Conservation (phyloP, 2,888 invertebrate species). For the Bembecia ichneumoniformis region DNA sequence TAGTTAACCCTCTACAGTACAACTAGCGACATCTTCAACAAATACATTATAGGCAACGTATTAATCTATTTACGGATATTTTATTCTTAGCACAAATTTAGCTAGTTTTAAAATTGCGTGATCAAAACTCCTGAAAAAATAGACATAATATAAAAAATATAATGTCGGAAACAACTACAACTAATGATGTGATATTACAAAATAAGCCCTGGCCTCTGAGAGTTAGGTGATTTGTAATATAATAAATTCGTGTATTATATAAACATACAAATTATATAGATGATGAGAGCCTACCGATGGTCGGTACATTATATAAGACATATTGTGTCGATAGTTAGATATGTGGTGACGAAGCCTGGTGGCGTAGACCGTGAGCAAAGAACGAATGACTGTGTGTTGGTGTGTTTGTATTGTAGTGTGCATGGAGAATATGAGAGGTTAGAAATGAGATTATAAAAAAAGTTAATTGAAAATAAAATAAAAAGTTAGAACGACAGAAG, state of each 20-base stretch:
- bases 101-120: conserved; percentile 55
- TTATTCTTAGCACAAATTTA: conserved; percentile 33
- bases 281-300: conserved; percentile 19
- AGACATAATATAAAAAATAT: conserved; percentile 26
- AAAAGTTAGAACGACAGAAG: conserved; percentile 23
- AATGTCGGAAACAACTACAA: conserved; percentile 42
- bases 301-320: conserved; percentile 13
- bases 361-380: conserved; percentile 26
- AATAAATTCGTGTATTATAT: conserved; percentile 30
- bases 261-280: conserved; percentile 14
- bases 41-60: background rate
- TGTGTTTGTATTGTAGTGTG: conserved; percentile 47
- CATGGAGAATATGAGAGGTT: conserved; percentile 56
- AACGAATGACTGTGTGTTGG: conserved; percentile 39
- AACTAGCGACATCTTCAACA: conserved; percentile 27
- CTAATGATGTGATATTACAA: conserved; percentile 43
- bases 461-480: conserved; percentile 25
- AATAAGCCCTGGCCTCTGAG: conserved; percentile 48
- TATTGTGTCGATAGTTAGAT: conserved; percentile 2
- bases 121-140: conserved; percentile 33
- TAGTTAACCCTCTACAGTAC: conserved; percentile 28
- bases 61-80: background rate
- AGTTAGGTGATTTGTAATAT: conserved; percentile 22
- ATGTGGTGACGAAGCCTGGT: conserved; percentile 38
- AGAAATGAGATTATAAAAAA: conserved; percentile 28